phyloP scores from a whole-genome alignment of 2,797 vertebrate genomes.

The Anableps anableps region DNA sequence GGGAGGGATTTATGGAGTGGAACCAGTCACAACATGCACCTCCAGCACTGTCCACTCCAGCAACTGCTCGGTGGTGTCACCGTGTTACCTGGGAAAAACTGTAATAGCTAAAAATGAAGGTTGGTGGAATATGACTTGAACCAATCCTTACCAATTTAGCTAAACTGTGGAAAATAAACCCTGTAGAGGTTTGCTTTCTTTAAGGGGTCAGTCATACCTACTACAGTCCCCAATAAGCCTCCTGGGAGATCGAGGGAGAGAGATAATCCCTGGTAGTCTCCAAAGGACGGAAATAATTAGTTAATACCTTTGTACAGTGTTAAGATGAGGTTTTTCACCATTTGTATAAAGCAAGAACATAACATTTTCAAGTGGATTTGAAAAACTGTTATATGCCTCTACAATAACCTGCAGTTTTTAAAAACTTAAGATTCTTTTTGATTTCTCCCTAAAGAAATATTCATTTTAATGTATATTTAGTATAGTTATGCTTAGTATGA shows the following conservation, averaged over 20 bases:
- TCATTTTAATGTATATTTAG: constrained; percentile 20
- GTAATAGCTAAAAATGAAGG: constrained; percentile 5
- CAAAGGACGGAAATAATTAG: constrained; percentile 75
- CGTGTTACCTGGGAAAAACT: constrained; percentile 27
- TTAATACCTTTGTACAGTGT: constrained; percentile 69
- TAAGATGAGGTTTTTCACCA: constrained; percentile 64
- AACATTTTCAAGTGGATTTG: constrained; percentile 32
- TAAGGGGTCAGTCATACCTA: constrained; percentile 62
- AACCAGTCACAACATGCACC: constrained; percentile 34
- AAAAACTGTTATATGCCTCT: constrained; percentile 39
- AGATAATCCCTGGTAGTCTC: constrained; percentile 71
- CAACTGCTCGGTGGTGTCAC: constrained; percentile 3
- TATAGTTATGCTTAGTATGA: not conserved
- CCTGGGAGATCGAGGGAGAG: constrained; percentile 67
- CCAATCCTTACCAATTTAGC: constrained; percentile 26
- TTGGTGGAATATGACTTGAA: constrained; percentile 13
- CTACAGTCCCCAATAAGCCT: constrained; percentile 68
- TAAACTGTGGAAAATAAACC: constrained; percentile 30
- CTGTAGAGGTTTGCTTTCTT: constrained; percentile 41
- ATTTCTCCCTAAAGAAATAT: constrained; percentile 57
- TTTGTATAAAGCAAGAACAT: constrained; percentile 56
- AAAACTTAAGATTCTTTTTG: constrained; percentile 22
- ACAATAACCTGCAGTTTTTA: constrained; percentile 16
- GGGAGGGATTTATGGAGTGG: constrained; percentile 43
- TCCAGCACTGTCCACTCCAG: constrained; percentile 29